Percentiles rank a stretch among this genome's conserved stretches.
phyloP scores from a whole-genome alignment of 2,888 invertebrate genomes.

The Molanna angustata region DNA sequence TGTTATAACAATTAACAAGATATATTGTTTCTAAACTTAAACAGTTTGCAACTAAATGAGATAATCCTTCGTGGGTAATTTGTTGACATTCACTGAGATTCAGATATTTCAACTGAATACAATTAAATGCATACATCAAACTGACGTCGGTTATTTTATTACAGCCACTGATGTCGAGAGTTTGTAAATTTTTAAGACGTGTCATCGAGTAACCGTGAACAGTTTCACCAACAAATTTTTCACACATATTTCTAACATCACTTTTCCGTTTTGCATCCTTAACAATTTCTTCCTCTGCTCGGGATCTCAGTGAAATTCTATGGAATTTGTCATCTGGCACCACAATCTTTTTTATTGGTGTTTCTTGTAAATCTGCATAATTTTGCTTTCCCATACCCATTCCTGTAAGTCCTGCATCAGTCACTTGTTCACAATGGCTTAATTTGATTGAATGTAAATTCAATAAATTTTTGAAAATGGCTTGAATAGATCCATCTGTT shows the following conservation, averaged over 20 bases:
- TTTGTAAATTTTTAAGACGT: constrained; percentile 53
- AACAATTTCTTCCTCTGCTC: constrained; percentile 68
- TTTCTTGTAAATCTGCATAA: constrained; percentile 12
- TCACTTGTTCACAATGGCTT: constrained; percentile 65
- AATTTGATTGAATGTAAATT: constrained; percentile 59
- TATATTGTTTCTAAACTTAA: constrained; percentile 67
- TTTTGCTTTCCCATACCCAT: constrained; percentile 53
- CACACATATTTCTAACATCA: constrained; percentile 61
- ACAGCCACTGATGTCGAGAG: constrained; percentile 66
- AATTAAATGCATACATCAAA: constrained; percentile 64
- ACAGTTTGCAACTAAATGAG: constrained; percentile 61
- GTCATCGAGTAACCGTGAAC: constrained; percentile 55
- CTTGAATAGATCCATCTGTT: constrained; percentile 65
- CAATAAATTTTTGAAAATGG: constrained; percentile 62
- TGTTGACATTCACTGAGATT: constrained; percentile 68
- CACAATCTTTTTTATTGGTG: neutral
- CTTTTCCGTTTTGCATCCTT: constrained; percentile 63
- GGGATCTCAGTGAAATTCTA: constrained; percentile 60
- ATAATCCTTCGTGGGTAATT: constrained; percentile 63
- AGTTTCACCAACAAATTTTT: constrained; percentile 47
- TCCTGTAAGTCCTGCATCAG: constrained; percentile 70
- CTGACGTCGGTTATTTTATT: constrained; percentile 71
- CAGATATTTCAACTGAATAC: constrained; percentile 60
- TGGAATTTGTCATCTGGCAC: neutral
- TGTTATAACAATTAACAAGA: constrained; percentile 64